Evolutionary conservation across 2,888 invertebrate species (phyloP).

Genomic region (Drosophila meridiana): DNA sequence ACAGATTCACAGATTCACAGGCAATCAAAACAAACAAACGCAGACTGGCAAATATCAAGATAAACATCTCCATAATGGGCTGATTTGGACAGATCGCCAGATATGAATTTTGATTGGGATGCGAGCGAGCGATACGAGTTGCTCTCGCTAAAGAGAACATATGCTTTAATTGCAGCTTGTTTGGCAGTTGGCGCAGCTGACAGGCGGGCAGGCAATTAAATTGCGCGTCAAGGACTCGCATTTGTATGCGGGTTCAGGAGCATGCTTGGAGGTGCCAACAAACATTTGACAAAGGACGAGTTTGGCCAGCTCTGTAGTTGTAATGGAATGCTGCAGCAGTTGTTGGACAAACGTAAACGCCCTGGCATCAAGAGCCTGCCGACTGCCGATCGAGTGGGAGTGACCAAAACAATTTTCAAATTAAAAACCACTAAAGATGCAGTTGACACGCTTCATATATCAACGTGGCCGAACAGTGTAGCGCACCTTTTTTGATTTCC

Average conservation of each 20-base stretch:
- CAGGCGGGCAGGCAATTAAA: conserved; percentile 51
- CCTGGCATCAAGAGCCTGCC: conserved; percentile 11
- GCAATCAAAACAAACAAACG: conserved; percentile 57
- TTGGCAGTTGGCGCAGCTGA: conserved; percentile 17
- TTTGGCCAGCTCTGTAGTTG: conserved; percentile 14
- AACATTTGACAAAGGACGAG: conserved; percentile 41
- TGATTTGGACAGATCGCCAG: conserved; percentile 60
- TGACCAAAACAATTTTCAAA: conserved; percentile 75
- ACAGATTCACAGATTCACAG: conserved; percentile 56
- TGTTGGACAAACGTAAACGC: conserved; percentile 71
- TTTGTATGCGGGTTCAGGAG: conserved; percentile 54
- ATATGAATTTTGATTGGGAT: conserved; percentile 32
- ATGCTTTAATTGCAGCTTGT: conserved; percentile 77
- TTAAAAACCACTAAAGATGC: conserved; percentile 80
- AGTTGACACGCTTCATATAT: conserved; percentile 81
- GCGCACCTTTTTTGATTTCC: conserved; percentile 74
- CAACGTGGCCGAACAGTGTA: conserved; percentile 41
- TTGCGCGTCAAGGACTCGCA: conserved; percentile 47
- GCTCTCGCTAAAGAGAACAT: conserved; percentile 44
- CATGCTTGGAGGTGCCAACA: conserved; percentile 63
- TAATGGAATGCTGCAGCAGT: conserved; percentile 42
- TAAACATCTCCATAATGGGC: conserved; percentile 82
- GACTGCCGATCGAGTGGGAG: conserved; percentile 43
- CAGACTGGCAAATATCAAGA: conserved; percentile 65
- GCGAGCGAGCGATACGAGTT: conserved; percentile 2